Percentiles rank a stretch among this genome's conserved stretches.
Evolutionary conservation across 1,140 invertebrate species (phyloP).

Genomic region (Trissolcus basalis): DNA sequence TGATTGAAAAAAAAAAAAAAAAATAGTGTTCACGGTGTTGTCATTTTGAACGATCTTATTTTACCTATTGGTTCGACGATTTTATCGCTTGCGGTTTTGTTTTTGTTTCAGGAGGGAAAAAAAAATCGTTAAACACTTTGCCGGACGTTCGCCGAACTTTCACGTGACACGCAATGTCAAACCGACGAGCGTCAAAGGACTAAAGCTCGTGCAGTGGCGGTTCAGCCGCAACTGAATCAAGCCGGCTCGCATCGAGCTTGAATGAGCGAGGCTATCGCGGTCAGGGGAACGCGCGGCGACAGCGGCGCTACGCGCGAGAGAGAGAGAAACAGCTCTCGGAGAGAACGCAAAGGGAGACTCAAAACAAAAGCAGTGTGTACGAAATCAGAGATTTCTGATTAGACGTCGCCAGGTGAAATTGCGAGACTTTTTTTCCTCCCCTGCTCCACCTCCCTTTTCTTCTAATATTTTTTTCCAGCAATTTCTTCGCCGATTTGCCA

Average conservation of each 20-base stretch:
- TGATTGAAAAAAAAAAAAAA: no score
- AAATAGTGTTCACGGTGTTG: no score
- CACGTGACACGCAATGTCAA: constrained; percentile 23
- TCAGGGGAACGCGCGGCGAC: constrained; percentile 39
- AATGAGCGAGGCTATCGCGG: constrained; percentile 66
- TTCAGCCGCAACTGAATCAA: constrained; percentile 72
- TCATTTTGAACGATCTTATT: no score
- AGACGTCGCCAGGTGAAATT: constrained; percentile 33
- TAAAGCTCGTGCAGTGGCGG: constrained; percentile 67
- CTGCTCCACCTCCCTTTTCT: background rate
- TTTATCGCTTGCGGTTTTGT: no score
- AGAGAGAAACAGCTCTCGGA: constrained; percentile 4
- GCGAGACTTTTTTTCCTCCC: constrained; percentile 3
- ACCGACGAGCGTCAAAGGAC: constrained; percentile 32
- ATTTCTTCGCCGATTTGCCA: background rate
- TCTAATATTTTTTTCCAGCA: constrained; percentile 8
- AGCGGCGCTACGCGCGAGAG: constrained; percentile 13
- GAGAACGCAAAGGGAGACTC: constrained; percentile 12
- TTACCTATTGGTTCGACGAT: no score
- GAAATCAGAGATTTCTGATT: constrained; percentile 46
- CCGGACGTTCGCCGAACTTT: constrained; percentile 24
- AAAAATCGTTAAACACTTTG: background rate
- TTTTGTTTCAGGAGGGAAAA: no score
- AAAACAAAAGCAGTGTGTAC: constrained; percentile 29
- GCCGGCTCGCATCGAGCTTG: constrained; percentile 67